Percentiles rank a stretch among this genome's conserved stretches.
phyloP scores from a whole-genome alignment of 2,888 invertebrate genomes.

The Melikaiella ostensackeni region DNA sequence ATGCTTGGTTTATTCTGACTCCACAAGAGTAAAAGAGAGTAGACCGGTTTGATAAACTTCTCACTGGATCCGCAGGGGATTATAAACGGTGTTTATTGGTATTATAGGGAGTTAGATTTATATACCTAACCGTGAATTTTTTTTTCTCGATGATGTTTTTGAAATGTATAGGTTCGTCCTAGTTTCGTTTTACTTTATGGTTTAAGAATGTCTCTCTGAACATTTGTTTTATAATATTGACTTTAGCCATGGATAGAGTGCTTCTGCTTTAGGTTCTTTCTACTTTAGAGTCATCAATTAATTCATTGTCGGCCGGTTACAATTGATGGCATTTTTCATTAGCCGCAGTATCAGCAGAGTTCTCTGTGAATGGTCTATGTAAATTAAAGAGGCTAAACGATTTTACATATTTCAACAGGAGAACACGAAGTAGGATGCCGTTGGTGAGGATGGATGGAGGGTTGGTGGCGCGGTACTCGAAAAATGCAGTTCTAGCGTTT shows the following conservation, averaged over 20 bases:
- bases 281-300: slow-evolving; percentile 45
- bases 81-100: slow-evolving; percentile 52
- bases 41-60: slow-evolving; percentile 51
- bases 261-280: background rate
- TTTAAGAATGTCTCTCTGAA: background rate
- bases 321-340: slow-evolving; percentile 65
- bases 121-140: slow-evolving; percentile 26
- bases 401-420: slow-evolving; percentile 77
- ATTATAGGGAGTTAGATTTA: slow-evolving; percentile 5
- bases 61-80: slow-evolving; percentile 53
- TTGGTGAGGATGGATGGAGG: slow-evolving; percentile 41
- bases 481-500: slow-evolving; percentile 76
- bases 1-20: slow-evolving; percentile 2
- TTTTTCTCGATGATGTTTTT: slow-evolving; percentile 25
- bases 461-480: slow-evolving; percentile 67
- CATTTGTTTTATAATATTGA: background rate
- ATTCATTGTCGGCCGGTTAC: slow-evolving; percentile 39
- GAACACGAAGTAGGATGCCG: slow-evolving; percentile 49
- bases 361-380: slow-evolving; percentile 68
- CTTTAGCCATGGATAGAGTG: background rate
- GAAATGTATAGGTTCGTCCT: background rate
- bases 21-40: background rate
- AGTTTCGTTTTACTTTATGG: background rate
- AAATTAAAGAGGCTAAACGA: slow-evolving; percentile 76
- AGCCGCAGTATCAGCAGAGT: slow-evolving; percentile 45